These are phyloP conservation scores for Ctenopoma kingsleyae DNA, from an alignment of 2,797 vertebrate species.

Conservation along the genomic window DNA sequence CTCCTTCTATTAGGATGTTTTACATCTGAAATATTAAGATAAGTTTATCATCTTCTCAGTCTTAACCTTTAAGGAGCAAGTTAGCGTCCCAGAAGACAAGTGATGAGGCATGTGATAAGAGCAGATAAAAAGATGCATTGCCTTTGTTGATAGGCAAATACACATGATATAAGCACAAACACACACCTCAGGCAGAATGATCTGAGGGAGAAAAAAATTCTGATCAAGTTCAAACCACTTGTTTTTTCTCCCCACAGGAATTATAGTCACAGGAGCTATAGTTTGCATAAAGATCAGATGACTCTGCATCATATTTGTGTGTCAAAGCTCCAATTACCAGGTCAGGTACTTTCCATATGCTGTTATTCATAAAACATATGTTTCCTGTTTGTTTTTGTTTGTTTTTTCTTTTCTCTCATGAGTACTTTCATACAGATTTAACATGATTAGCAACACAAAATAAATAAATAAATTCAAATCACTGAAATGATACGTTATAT, in stretches of 20 bases:
- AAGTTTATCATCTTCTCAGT: slow-evolving; percentile 2
- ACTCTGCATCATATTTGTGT: slow-evolving; percentile 1
- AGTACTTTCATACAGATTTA: background rate
- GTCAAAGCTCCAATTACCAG: slow-evolving; percentile 24
- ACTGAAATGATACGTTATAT: no score
- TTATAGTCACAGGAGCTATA: background rate
- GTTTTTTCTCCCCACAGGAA: slow-evolving; percentile 10
- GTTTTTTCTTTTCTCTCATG: background rate
- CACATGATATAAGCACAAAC: slow-evolving; percentile 31
- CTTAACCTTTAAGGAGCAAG: slow-evolving; percentile 17
- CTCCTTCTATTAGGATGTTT: slow-evolving; percentile 7
- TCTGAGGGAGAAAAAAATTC: slow-evolving; percentile 15
- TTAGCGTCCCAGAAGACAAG: slow-evolving; percentile 6
- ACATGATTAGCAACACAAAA: background rate
- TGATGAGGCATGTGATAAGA: slow-evolving; percentile 15
- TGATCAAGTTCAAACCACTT: slow-evolving; percentile 35
- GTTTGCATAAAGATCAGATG: slow-evolving; percentile 33
- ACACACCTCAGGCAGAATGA: slow-evolving; percentile 22
- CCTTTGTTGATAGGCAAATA: slow-evolving; percentile 46
- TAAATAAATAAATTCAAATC: no score
- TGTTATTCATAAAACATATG: slow-evolving; percentile 14
- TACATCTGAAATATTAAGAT: slow-evolving; percentile 37
- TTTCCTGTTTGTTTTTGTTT: background rate
- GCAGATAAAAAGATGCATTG: slow-evolving; percentile 31
- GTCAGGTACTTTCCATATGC: slow-evolving; percentile 13